Evolutionary conservation across 2,888 invertebrate genomes (phyloP), one percentile per base, ranked within the genome.

Genomic region (Celastrina argiolus): DNA sequence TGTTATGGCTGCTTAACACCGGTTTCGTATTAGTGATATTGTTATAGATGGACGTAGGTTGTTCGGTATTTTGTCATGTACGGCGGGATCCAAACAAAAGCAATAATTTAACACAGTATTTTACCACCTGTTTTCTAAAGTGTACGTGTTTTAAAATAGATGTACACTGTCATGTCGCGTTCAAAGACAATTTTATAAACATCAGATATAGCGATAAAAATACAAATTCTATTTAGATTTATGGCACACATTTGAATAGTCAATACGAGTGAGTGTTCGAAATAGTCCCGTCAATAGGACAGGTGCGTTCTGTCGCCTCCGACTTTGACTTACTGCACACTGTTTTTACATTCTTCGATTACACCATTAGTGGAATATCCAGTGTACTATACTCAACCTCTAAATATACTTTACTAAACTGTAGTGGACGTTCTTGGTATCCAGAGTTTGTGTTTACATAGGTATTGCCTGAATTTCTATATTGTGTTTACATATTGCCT

Each of bases 301-400:
- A 88, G 85, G 83, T 90, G 90, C 72, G 72, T 61, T 77, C 69
- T 76, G 82, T 89, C 75, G 83, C 83, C 83, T 87, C 85, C 87
- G 77, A 67, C 73, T 89, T 89, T 90, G 90, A 91, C 83, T 85
- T 86, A 80, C 73, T 74, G 66, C 91, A 91, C 88, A 91, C 84
- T 88, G 87, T 87, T 85, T 85, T 84, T 80, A 76, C 81, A 83
- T 81, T 80, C 83, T 85, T 87, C 89, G 84, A 88, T 88, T 85
- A 79, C 74, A 72, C 88, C 90, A 90, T 91, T 90, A 90, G 89
- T 73, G 81, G 61, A 22, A 51, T 26, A 51, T 69, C 72, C 73
- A 75, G 64, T 64, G 64, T 34, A 73, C 76, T 79, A 88, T 87
- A 84, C 88, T 84, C 83, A 82, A 87, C 86, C 84, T 84, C 84